Base-by-base conservation (phyloP, 2,888 invertebrate species). In the Ethmia dodecea region DNA sequence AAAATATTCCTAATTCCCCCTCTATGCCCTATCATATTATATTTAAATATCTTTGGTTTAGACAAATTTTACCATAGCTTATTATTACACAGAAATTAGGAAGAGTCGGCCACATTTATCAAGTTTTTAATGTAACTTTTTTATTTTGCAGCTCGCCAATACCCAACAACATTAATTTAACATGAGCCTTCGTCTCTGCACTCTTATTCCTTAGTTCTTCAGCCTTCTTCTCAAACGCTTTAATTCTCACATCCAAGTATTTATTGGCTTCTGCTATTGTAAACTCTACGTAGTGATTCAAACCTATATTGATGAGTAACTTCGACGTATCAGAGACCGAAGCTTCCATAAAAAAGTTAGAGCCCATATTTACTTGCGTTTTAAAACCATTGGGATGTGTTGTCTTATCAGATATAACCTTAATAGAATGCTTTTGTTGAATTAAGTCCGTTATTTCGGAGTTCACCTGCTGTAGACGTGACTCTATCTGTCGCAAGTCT, bases 321-420 rank as follows among this genome's bases (percentile, higher is more conserved):
- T 73, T 87, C 0, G 90, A 89, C 1, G 90, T 80, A 60, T 93
- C 90, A 32, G 87, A 75, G 33, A 95, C 90, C 35, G 90, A 79
- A 0, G 94, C 94, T 66, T 95, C 92, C 64, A 94, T 91, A 55
- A 93, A 96, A 49, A 95, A 92, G 65, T 93, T 93, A 51, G 93
- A 92, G n/a, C 96, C 96, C 16, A 96, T 75, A 62, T 96, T 93
- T 14, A 96, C 88, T 56, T 84, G 83, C 3, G 75, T 68, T 58
- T 83, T 83, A 32, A 81, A 80, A 1, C 84, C 80, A 12, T 63
- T 35, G 3, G 88, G 83, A 29, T 89, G 80, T 0, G 87, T 60
- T 2, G 81, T 75, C 20, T 87, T 86, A 37, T 89, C 86, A 31
- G 88, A 67, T 3, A 94, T 71, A 0, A 91, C 89, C 61, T 91